These are phyloP conservation scores for Drosophila tani DNA, from an alignment of 1,140 invertebrate genomes.

Conservation along the genomic window DNA sequence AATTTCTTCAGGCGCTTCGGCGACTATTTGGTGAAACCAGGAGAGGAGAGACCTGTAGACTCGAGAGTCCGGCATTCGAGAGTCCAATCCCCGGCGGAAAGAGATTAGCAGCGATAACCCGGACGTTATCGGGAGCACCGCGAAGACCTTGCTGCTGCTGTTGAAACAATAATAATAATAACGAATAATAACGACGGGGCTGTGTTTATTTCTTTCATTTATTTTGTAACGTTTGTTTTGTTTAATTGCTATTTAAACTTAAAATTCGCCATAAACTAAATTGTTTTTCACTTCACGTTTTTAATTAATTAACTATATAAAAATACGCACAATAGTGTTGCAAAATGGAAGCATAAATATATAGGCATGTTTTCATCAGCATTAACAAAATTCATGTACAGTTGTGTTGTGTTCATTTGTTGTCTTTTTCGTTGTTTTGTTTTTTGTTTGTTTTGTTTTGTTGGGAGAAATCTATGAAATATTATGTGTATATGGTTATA, in stretches of 20 bases:
- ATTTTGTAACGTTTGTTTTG: constrained; percentile 74
- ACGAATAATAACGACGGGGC: constrained; percentile 7
- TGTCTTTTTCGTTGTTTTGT: constrained; percentile 63
- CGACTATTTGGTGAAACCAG: neutral
- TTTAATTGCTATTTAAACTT: constrained; percentile 70
- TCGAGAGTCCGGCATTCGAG: neutral
- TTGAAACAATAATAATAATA: constrained; percentile 3
- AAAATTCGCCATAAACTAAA: constrained; percentile 76
- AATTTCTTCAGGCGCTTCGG: too few species aligned
- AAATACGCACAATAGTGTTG: constrained; percentile 75
- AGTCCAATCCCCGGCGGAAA: neutral
- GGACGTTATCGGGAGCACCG: neutral
- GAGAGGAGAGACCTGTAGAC: neutral
- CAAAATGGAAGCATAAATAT: constrained; percentile 75
- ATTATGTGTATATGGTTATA: constrained; percentile 46
- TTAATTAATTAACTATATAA: constrained; percentile 74
- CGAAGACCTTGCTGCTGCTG: constrained; percentile 5
- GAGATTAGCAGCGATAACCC: constrained; percentile 35
- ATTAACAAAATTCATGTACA: constrained; percentile 77
- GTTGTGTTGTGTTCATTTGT: constrained; percentile 49
- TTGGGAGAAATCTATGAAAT: constrained; percentile 52
- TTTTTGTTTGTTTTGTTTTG: constrained; percentile 20
- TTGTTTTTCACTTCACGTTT: constrained; percentile 57
- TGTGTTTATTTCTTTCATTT: constrained; percentile 50
- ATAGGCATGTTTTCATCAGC: constrained; percentile 62